Evolutionary conservation across 2,888 invertebrate genomes (phyloP), one percentile per base, ranked within the genome.

Genomic region (Athetis lepigone): DNA sequence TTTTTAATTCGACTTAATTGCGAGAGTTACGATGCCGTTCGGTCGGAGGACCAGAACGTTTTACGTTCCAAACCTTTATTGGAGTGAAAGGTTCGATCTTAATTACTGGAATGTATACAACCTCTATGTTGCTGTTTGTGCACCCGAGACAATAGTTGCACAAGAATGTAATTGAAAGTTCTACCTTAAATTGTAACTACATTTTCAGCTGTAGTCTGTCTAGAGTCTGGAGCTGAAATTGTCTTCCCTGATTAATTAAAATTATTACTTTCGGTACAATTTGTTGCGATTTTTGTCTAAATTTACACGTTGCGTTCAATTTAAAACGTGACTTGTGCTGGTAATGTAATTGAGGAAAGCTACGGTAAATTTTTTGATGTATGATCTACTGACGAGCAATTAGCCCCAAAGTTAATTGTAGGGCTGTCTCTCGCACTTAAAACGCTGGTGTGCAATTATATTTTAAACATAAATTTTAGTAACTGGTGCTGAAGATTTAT

Each of bases 91-190:
- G 79, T 83, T 84, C 85, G 82, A 86, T 86, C 85, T 87, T 88
- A 87, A 88, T 88, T 88, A 87, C 84, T 81, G 76, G 79, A 79
- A 80, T 81, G 77, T 80, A 81, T 79, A 75, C 80, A 78, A 77
- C 76, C 81, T 77, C 80, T 78, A 71, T 81, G 77, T 76, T 56
- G 64, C 75, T 76, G 75, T 77, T 80, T 74, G 75, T 75, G 77
- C 68, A 67, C 70, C 58, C 63, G 50, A 77, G 80, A 90, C 90
- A 89, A 90, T 90, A 92, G 90, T 91, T 90, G 87, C 87, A 90
- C 90, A 91, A 89, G 92, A 93, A 91, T 92, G 92, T 94, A 92
- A 94, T 94, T 94, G 93, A 93, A 94, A 93, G 84, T 91, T 92
- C 90, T 85, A 85, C 87, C 83, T 90, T 90, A 90, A 91, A 92